Evolutionary conservation across 30 jellyfish, hydroid and myxozoan species (phyloP), one percentile per base, ranked within the genome.

Genomic region (Catostylus mosaicus): DNA sequence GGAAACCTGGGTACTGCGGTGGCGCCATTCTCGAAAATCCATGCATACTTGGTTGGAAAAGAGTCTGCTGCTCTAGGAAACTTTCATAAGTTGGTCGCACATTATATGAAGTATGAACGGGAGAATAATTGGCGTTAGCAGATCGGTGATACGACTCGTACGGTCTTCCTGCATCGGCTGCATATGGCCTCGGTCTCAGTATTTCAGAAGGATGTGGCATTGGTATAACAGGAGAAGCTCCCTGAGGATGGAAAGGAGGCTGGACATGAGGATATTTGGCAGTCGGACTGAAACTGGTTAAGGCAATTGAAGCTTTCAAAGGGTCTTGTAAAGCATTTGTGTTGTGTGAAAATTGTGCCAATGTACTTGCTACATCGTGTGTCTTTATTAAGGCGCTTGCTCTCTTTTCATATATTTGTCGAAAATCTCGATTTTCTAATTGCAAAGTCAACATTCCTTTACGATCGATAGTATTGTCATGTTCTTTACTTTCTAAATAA

Each of bases 1-100:
- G 63, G 62, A 36, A 65, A 3, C 90, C 90, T 9, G 76, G 90
- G 50, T 80, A 80, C 7, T 47, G 66, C 19, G 90, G 90, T 20
- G 78, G 75, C 22, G 51, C 66, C 34, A 51, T 73, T 35, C 73
- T 46, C 30, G 47, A 29, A 36, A 11, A 77, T 46, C 56, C 67
- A 35, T 57, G 83, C 83, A 80, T 35, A 33, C 50, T 34, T 27
- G 65, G 73, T 20, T 76, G 75, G 50, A 16, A 80, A 67, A 63
- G 45, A 6, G 73, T 16, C 46, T 38, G 83, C 62, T 63, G 80
- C 30, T 59, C 90, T 27, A 32, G 19, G 52, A 46, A 24, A 50
- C 19, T 36, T 52, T 67, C 81, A 12, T 61, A 59, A 5, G 82
- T 73, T 11, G 90, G 90, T 0, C 83, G 68, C 67, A 80, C 35